Base-by-base conservation (phyloP, 2,797 vertebrate species). In the Sylvilagus floridanus region DNA sequence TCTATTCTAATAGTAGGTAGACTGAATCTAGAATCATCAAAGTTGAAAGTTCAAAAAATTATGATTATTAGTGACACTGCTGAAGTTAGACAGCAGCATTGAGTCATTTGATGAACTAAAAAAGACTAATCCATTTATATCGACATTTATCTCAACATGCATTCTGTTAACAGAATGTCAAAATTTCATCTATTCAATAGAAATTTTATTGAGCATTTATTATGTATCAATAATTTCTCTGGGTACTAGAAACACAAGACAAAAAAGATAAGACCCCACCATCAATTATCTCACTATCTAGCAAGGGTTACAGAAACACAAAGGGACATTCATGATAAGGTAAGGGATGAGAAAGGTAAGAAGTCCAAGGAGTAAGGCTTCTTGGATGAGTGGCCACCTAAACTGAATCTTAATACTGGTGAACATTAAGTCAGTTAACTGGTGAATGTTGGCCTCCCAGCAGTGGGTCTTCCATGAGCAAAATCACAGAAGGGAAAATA, bases 1-100 rank as follows among this genome's bases (percentile, higher is more conserved):
- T 83, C 68, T 52, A n/a, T 35, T 52, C 32, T 50, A 30, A 26
- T 71, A 65, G 84, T 32, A 52, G 28, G 26, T 42, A 83, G 12
- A 77, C 63, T 50, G 17, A 72, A 83, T 69, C 60, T 24, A 65
- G 21, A 66, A 71, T 76, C 63, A 62, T 4, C 19, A 19, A 52
- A 52, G 42, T 7, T 65, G 42, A 47, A 89, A 86, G 5, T 78
- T 90, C 28, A 62, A 88, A 54, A 88, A 50, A 16, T 35, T 69
- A 62, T 13, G 69, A 63, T 32, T 84, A 28, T 79, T 24, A 3
- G 21, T 65, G 19, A 47, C 52, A 76, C 8, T 79, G n/a, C 35
- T 69, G 12, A 65, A 60, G 52, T 57, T 54, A 68, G 75, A 30
- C 30, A 73, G 16, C 95, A 79, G 83, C 16, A 90, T 47, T 47